Percentiles rank a stretch among this genome's conserved stretches.
These are phyloP conservation scores for Eumeta japonica DNA, from an alignment of 1,140 invertebrate genomes.

Conservation along the genomic window DNA sequence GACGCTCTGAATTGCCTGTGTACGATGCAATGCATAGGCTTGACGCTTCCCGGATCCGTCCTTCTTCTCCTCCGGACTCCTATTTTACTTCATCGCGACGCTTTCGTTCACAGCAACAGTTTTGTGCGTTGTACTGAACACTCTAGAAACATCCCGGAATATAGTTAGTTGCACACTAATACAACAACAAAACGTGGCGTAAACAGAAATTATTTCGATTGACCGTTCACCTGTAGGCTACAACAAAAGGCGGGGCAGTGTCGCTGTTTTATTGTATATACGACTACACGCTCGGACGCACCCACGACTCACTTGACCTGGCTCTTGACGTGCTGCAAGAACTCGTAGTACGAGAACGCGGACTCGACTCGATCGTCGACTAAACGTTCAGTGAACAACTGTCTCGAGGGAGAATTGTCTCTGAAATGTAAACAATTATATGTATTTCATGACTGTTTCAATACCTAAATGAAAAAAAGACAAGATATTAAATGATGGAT, in stretches of 20 bases:
- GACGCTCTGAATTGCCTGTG: neutral
- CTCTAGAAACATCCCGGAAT: neutral
- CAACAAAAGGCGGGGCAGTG: too few relatives aligned
- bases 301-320: conserved; percentile 74
- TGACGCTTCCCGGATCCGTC: neutral
- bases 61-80: neutral
- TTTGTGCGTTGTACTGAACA: neutral
- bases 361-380: conserved; percentile 93
- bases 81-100: neutral
- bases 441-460: too few relatives aligned
- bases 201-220: too few relatives aligned
- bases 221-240: too few relatives aligned
- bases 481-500: too few relatives aligned
- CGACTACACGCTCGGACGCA: too few relatives aligned
- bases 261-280: too few relatives aligned
- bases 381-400: conserved; percentile 83
- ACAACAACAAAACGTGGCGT: too few relatives aligned
- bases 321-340: conserved; percentile 92
- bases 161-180: neutral
- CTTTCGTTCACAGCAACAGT: neutral
- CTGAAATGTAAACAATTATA: conserved; percentile 59
- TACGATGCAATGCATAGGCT: too few relatives aligned
- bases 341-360: conserved; percentile 95
- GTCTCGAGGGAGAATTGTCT: conserved; percentile 84
- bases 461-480: too few relatives aligned